Evolutionary conservation across 2,797 vertebrate genomes (phyloP).

Genomic region (Choloepus didactylus): DNA sequence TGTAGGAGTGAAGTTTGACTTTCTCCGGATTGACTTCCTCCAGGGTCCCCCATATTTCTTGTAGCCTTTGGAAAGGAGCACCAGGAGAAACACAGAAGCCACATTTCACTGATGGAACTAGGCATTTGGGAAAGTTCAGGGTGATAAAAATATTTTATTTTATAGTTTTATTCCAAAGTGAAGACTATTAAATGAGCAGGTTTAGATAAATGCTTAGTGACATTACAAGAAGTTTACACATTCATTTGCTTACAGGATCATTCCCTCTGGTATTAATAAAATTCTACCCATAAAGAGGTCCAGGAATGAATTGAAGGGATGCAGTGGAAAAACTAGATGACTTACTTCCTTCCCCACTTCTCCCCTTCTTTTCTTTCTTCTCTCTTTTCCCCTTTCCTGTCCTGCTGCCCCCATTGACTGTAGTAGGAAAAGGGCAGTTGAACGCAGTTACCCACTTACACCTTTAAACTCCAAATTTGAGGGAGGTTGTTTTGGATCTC

Average conservation of each 20-base stretch:
- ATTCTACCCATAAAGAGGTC: neutral
- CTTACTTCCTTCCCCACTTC: neutral
- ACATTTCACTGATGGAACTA: neutral
- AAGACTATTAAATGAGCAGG: constrained; percentile 15
- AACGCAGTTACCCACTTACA: neutral
- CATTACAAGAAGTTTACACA: neutral
- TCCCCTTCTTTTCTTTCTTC: neutral
- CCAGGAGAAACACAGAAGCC: neutral
- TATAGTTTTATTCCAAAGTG: constrained; percentile 40
- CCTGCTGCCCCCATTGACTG: neutral
- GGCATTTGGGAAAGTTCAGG: constrained; percentile 10
- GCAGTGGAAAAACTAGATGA: neutral
- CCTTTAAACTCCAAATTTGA: neutral
- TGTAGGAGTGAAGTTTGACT: neutral
- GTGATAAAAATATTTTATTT: constrained; percentile 43
- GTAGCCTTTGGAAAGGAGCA: neutral
- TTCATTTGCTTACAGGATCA: constrained; percentile 22
- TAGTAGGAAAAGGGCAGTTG: neutral
- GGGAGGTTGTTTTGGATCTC: neutral
- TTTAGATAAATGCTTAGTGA: constrained; percentile 23
- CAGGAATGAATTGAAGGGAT: neutral
- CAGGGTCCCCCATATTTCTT: neutral
- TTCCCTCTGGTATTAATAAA: constrained; percentile 66
- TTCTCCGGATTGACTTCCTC: constrained; percentile 17
- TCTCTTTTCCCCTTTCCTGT: rapidly evolving